Evolutionary conservation across 2,888 invertebrate genomes (phyloP).

Genomic region (Pachliopta kotzebuea): DNA sequence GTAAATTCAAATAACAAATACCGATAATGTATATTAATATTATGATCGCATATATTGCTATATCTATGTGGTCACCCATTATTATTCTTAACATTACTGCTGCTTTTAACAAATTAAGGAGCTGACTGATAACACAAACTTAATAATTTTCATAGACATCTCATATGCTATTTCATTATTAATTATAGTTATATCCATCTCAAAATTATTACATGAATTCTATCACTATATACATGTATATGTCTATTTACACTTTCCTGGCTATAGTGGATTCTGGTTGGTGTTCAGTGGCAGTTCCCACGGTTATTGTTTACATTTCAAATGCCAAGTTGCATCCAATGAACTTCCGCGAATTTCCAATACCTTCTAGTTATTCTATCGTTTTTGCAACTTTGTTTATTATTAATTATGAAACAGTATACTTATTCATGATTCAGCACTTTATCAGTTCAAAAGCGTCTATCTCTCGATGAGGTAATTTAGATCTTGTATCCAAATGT

Average conservation of each 20-base stretch:
- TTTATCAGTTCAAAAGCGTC: background rate
- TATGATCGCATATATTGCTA: background rate
- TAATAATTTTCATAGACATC: too few relatives aligned
- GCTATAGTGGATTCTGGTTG: background rate
- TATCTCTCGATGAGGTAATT: background rate
- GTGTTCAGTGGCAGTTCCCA: background rate
- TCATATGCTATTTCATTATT: too few relatives aligned
- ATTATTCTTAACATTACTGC: background rate
- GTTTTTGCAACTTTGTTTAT: background rate
- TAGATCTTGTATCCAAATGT: too few relatives aligned
- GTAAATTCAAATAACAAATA: constrained; percentile 10
- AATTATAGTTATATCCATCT: too few relatives aligned
- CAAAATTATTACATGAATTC: background rate
- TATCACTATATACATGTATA: background rate
- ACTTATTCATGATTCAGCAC: background rate
- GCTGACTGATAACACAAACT: too few relatives aligned
- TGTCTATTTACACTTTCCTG: background rate
- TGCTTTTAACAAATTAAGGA: too few relatives aligned
- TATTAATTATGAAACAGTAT: background rate
- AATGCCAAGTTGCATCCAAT: constrained; percentile 4
- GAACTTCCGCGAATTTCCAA: constrained; percentile 12
- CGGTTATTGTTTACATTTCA: constrained; percentile 17
- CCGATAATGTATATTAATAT: background rate
- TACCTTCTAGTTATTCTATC: constrained; percentile 14
- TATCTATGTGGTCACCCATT: background rate